A percentile compares a stretch with the other conserved stretches of the same genome.
phyloP scores from a whole-genome alignment of 2,797 vertebrate species.

The Cirrhinus mrigala region DNA sequence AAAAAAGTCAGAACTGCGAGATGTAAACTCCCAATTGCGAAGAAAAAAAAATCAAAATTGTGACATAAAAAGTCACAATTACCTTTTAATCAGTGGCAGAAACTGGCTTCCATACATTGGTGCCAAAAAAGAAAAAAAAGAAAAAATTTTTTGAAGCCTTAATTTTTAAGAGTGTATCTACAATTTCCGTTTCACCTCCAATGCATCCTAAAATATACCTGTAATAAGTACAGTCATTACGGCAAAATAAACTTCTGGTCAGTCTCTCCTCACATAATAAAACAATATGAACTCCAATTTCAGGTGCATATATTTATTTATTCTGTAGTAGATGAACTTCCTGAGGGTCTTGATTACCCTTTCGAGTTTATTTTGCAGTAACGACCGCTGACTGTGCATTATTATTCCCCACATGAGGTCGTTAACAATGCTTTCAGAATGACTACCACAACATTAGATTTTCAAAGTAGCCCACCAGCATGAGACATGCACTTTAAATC shows the following conservation, averaged over 20 bases:
- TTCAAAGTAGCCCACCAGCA: slow-evolving; percentile 25
- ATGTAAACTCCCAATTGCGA: no score
- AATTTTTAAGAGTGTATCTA: neutral
- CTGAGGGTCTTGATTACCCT: neutral
- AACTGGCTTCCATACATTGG: no score
- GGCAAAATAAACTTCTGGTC: neutral
- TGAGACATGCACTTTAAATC: slow-evolving; percentile 17
- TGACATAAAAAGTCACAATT: no score
- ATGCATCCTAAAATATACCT: neutral
- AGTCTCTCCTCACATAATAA: neutral
- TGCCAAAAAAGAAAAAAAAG: no score
- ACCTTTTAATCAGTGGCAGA: no score
- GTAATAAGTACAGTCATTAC: neutral
- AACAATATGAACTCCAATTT: neutral
- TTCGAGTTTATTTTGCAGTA: neutral
- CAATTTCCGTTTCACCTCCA: neutral
- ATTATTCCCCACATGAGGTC: neutral
- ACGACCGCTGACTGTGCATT: neutral
- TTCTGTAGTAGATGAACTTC: neutral
- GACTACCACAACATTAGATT: neutral
- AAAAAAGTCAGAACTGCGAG: no score
- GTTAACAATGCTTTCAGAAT: slow-evolving; percentile 30
- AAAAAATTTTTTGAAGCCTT: neutral
- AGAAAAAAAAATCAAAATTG: no score
- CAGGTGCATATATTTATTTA: neutral